Conservation (phyloP, 2,113 vertebrate species). For the Neopipo cinnamomea region DNA sequence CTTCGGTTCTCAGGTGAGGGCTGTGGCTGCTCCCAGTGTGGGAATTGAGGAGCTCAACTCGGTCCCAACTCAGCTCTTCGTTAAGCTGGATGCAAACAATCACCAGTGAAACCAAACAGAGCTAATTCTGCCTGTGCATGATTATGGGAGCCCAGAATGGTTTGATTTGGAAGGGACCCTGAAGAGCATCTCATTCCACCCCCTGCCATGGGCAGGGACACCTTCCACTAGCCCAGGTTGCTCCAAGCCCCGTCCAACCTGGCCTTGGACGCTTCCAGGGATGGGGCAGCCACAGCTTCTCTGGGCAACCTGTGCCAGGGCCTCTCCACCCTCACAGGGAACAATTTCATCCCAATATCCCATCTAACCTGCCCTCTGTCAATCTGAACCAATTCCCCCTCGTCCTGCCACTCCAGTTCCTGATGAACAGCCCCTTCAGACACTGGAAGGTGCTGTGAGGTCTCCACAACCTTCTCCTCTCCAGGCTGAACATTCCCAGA, state of each 20-base stretch:
- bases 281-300: not conserved
- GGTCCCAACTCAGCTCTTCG: not conserved
- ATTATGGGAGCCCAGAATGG: accelerated
- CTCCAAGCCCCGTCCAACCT: not conserved
- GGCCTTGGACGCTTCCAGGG: not conserved
- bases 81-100: not conserved
- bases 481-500: not conserved
- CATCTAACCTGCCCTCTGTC: not conserved
- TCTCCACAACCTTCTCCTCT: not conserved
- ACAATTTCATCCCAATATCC: not conserved
- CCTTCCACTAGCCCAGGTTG: not conserved
- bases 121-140: not conserved
- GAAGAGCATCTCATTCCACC: accelerated
- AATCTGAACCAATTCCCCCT: not conserved
- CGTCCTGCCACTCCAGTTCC: not conserved
- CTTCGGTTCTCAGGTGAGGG: not conserved
- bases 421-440: not conserved
- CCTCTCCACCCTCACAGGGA: not conserved
- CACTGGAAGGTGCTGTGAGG: not conserved
- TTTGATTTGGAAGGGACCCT: not conserved
- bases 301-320: not conserved
- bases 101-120: not conserved
- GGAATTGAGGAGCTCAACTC: not conserved
- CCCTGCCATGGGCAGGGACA: not conserved
- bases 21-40: accelerated